Evolutionary conservation across 2,113 vertebrate species (phyloP).

Genomic region (Calyptommatus sinebrachiatus): DNA sequence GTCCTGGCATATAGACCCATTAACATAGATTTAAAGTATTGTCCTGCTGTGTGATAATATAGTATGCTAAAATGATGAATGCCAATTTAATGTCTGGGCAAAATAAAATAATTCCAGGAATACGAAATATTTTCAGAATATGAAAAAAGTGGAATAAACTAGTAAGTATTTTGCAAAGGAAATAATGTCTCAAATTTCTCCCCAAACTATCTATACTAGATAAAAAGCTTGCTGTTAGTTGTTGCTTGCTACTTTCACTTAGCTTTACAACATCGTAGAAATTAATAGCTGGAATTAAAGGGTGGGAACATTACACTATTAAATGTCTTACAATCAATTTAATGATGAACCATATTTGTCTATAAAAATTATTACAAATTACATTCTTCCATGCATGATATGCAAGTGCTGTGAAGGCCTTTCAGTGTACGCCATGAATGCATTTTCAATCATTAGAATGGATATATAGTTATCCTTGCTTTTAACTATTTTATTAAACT

Average conservation of each 20-base stretch:
- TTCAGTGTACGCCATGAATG: conserved; percentile 8
- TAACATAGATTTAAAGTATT: too few species aligned
- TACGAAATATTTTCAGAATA: too few species aligned
- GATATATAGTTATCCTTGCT: background rate
- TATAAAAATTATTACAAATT: background rate
- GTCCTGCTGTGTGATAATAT: too few species aligned
- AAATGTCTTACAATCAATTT: background rate
- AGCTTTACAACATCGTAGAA: conserved; percentile 14
- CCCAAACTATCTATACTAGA: background rate
- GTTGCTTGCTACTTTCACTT: background rate
- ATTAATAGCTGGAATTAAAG: conserved; percentile 4
- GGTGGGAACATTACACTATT: background rate
- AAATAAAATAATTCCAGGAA: too few species aligned
- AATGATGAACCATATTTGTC: conserved; percentile 2
- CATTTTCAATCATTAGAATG: background rate
- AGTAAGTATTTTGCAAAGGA: too few species aligned
- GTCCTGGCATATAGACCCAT: too few species aligned
- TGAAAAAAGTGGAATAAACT: too few species aligned
- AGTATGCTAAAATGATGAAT: too few species aligned
- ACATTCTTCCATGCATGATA: background rate
- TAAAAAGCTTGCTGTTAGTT: background rate
- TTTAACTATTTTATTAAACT: background rate
- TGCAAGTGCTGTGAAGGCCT: conserved; percentile 2
- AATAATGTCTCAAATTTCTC: background rate
- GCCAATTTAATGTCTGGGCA: too few species aligned